Percentiles rank a stretch among this genome's conserved stretches.
These are phyloP conservation scores for Lutraria rhynchaena DNA, from an alignment of 1,140 invertebrate genomes.

Conservation along the genomic window DNA sequence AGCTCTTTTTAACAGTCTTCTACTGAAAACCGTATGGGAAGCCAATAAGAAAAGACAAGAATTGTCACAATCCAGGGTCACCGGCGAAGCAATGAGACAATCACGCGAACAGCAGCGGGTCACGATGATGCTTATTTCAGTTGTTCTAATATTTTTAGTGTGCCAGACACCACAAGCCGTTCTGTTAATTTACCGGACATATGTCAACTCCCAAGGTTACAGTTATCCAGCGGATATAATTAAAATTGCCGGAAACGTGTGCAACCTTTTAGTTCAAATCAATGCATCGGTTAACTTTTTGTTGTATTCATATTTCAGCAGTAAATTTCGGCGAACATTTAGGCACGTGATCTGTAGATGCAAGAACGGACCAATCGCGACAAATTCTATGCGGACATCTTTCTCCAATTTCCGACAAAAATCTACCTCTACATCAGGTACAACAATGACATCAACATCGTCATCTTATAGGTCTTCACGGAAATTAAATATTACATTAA, in stretches of 20 bases:
- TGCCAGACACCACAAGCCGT: constrained; percentile 88
- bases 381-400: too few relatives aligned
- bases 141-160: constrained; percentile 89
- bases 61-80: constrained; percentile 82
- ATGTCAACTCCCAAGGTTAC: constrained; percentile 60
- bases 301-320: constrained; percentile 89
- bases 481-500: too few relatives aligned
- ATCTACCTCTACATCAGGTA: too few relatives aligned
- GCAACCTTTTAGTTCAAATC: constrained; percentile 88
- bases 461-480: too few relatives aligned
- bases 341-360: constrained; percentile 84
- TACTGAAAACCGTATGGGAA: constrained; percentile 87
- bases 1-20: constrained; percentile 88
- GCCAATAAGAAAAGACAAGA: constrained; percentile 83
- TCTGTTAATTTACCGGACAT: constrained; percentile 67
- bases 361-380: not conserved
- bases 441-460: too few relatives aligned
- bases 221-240: constrained; percentile 72
- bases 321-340: constrained; percentile 89
- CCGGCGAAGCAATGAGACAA: constrained; percentile 64
- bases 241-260: constrained; percentile 87
- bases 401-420: too few relatives aligned
- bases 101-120: constrained; percentile 83
- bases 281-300: constrained; percentile 90
- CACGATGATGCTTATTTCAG: constrained; percentile 89